Percentiles rank a stretch among this genome's conserved stretches.
These are phyloP conservation scores for Rhagophthalmus giganteus DNA, from an alignment of 2,888 invertebrate genomes.

Conservation along the genomic window DNA sequence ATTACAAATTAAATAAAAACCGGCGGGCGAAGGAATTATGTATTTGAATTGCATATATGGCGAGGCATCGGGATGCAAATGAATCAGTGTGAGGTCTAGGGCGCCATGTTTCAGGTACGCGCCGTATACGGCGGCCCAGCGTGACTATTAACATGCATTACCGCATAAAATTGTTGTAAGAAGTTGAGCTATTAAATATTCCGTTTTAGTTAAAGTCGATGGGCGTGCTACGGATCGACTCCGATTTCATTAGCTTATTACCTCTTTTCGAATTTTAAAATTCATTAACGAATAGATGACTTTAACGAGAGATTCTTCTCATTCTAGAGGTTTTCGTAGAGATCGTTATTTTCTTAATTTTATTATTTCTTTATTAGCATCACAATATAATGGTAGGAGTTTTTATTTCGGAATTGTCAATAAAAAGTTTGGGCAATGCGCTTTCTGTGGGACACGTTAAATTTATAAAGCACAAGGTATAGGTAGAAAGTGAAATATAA, in stretches of 20 bases:
- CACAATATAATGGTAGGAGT: no score
- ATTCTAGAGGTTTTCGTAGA: no score
- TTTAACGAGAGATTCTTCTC: no score
- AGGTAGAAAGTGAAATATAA: conserved; percentile 48
- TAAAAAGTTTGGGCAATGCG: no score
- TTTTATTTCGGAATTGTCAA: no score
- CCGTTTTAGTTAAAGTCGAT: conserved; percentile 24
- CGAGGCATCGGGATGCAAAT: conserved; percentile 35
- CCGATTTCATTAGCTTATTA: conserved; percentile 15
- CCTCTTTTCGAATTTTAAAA: no score
- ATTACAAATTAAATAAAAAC: conserved; percentile 44
- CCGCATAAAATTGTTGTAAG: conserved; percentile 24
- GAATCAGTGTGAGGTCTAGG: conserved; percentile 48
- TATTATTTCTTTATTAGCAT: no score
- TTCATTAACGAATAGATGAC: no score
- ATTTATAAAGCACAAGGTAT: conserved; percentile 18
- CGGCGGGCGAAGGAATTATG: conserved; percentile 34
- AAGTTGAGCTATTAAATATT: conserved; percentile 19
- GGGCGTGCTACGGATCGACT: conserved; percentile 21
- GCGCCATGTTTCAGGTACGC: conserved; percentile 48
- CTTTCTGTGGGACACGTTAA: no score
- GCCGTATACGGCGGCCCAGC: conserved; percentile 49
- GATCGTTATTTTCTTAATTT: no score
- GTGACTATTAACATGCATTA: conserved; percentile 49
- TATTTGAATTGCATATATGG: conserved; percentile 45